phyloP scores from a whole-genome alignment of 2,888 invertebrate species.

The Melipona bicolor region DNA sequence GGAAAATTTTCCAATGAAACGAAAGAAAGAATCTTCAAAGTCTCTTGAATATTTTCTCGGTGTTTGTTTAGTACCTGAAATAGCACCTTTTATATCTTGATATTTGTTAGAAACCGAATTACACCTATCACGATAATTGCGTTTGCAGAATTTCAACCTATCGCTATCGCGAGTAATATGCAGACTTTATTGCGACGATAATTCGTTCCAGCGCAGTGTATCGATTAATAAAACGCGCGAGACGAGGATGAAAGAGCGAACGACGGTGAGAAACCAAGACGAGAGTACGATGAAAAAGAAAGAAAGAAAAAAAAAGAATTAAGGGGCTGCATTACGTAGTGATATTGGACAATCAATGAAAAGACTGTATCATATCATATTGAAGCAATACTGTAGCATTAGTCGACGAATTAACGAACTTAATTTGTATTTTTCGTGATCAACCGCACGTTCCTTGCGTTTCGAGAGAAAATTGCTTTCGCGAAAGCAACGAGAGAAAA shows the following conservation, averaged over 20 bases:
- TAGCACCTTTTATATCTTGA: neutral
- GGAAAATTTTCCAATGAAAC: neutral
- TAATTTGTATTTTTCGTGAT: constrained; percentile 65
- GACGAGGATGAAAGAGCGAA: constrained; percentile 16
- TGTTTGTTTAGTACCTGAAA: neutral
- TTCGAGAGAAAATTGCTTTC: constrained; percentile 33
- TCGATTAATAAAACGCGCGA: constrained; percentile 38
- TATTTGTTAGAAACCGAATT: neutral
- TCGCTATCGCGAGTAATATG: too few relatives aligned
- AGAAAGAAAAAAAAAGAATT: constrained; percentile 20
- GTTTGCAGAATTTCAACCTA: neutral
- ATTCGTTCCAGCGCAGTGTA: constrained; percentile 32
- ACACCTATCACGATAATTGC: neutral
- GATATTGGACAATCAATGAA: constrained; percentile 84
- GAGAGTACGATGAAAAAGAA: neutral
- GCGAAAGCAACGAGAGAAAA: neutral
- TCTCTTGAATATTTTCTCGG: too few relatives aligned
- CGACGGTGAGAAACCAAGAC: constrained; percentile 8
- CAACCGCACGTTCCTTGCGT: constrained; percentile 54
- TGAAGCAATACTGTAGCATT: constrained; percentile 82
- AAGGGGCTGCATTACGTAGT: constrained; percentile 79
- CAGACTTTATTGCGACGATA: neutral
- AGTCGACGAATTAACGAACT: constrained; percentile 73
- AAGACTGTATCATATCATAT: constrained; percentile 84
- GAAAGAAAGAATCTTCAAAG: neutral